A percentile compares a stretch with the other conserved stretches of the same genome.
These are phyloP conservation scores for Neomicropteryx cornuta DNA, from an alignment of 1,140 invertebrate species.

Conservation along the genomic window DNA sequence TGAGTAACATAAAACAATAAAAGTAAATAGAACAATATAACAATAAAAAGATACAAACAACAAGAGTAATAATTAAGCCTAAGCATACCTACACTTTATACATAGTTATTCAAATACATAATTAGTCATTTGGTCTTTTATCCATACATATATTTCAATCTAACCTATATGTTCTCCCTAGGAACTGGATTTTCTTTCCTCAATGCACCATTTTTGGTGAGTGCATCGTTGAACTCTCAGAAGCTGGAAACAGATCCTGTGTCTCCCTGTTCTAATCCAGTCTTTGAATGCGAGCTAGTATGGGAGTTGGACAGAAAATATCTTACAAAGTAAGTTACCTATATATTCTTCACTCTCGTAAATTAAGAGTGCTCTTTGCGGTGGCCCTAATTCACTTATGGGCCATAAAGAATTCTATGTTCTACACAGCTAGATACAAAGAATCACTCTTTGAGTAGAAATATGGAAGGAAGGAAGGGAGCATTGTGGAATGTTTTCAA, in stretches of 20 bases:
- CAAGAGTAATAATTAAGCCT: too few species aligned
- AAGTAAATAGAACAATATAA: too few species aligned
- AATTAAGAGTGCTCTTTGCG: too few species aligned
- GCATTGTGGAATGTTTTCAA: too few species aligned
- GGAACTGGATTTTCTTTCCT: slow-evolving; percentile 13
- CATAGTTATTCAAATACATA: too few species aligned
- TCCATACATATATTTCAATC: slow-evolving; percentile 1
- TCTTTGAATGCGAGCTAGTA: slow-evolving; percentile 14
- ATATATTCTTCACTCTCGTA: too few species aligned
- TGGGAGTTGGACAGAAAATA: slow-evolving; percentile 17
- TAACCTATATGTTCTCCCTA: slow-evolving; percentile 3
- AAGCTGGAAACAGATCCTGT: slow-evolving; percentile 13
- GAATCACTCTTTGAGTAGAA: background rate
- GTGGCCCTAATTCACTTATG: too few species aligned
- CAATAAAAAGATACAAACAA: too few species aligned
- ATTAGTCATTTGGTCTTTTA: too few species aligned
- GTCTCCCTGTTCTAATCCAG: slow-evolving; percentile 4
- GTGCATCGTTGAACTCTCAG: slow-evolving; percentile 11
- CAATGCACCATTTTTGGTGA: slow-evolving; percentile 7
- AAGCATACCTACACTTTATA: too few species aligned
- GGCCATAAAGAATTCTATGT: slow-evolving; percentile 1
- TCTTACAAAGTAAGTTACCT: slow-evolving; percentile 15
- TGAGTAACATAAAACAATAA: too few species aligned
- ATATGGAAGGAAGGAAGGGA: too few species aligned
- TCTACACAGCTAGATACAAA: background rate